Conservation (phyloP, 92 coral and sea anemone species). For the Galaxea fascicularis region DNA sequence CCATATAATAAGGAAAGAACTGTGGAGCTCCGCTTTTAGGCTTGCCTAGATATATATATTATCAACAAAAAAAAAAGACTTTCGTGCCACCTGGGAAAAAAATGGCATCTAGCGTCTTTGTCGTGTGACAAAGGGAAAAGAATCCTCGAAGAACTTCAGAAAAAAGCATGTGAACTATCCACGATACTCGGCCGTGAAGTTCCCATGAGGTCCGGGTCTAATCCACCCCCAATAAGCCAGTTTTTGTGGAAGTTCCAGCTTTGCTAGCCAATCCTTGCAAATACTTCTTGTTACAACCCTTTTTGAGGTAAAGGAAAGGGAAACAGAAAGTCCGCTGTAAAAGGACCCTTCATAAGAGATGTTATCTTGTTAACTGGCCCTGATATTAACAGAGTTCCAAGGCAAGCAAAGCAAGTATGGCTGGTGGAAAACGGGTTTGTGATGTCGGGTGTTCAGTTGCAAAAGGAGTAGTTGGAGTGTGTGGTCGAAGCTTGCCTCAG, state of each 20-base stretch:
- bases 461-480: constrained; percentile 68
- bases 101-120: constrained; percentile 45
- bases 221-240: background rate
- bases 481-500: constrained; percentile 39
- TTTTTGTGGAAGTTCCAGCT: background rate
- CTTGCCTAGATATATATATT: too few relatives aligned
- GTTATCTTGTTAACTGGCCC: constrained; percentile 61
- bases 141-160: constrained; percentile 38
- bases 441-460: constrained; percentile 58
- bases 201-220: background rate
- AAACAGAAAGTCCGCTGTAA: constrained; percentile 29
- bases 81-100: background rate
- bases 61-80: too few relatives aligned
- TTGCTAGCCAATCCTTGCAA: background rate
- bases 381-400: constrained; percentile 49
- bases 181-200: constrained; percentile 2
- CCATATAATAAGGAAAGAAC: too few relatives aligned
- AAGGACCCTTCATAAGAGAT: constrained; percentile 74
- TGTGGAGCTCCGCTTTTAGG: too few relatives aligned
- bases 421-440: constrained; percentile 58
- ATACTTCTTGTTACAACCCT: constrained; percentile 17
- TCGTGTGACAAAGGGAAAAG: constrained; percentile 6
- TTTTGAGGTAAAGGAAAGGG: constrained; percentile 41
- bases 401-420: constrained; percentile 67
- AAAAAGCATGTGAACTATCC: constrained; percentile 6